Base-by-base conservation (phyloP, 2,888 invertebrate species). In the Eurois occulta region DNA sequence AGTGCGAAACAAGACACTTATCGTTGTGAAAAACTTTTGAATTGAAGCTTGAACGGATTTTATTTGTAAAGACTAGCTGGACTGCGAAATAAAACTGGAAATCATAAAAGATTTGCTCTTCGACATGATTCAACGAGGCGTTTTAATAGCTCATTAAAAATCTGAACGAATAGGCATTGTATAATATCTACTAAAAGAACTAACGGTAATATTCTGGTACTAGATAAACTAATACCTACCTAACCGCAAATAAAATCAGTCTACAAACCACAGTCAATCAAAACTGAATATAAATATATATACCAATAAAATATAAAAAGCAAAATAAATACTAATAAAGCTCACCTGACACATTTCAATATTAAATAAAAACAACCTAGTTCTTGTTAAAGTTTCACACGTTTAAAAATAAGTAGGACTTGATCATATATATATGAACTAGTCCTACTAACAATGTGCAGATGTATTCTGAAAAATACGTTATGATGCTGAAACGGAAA, bases 1-100 rank as follows among this genome's bases (percentile, higher is more conserved):
- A 83, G 64, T 32, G 55, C 11, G 38, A 76, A 84, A 77, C 52
- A 70, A 69, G 74, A 86, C 35, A 68, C 55, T 81, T 81, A 58
- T 48, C 46, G 21, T 64, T 38, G 52, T 67, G n/a, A 64, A 43
- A 35, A 72, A 75, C 38, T 70, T n/a, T 74, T 70, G 32, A 62
- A 69, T 82, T 70, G 48, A 41, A 67, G 38, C 67, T 60, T 48
- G 52, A 68, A 65, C 0, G 21, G 32, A 72, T 65, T 64, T 68
- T 65, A 73, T 75, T 77, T 58, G n/a, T 48, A 35, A 55, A n/a
- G 35, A 70, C 43, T 55, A 38, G 58, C 18, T 67, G 35, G 62
- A 52, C 32, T 58, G 72, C 18, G 35, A 35, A 72, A 74, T 77
- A 67, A 55, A 67, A 77, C 18, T 13, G 13, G 24, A 65, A 66